phyloP scores from a whole-genome alignment of 1,140 invertebrate genomes.

The Hypothenemus hampei region DNA sequence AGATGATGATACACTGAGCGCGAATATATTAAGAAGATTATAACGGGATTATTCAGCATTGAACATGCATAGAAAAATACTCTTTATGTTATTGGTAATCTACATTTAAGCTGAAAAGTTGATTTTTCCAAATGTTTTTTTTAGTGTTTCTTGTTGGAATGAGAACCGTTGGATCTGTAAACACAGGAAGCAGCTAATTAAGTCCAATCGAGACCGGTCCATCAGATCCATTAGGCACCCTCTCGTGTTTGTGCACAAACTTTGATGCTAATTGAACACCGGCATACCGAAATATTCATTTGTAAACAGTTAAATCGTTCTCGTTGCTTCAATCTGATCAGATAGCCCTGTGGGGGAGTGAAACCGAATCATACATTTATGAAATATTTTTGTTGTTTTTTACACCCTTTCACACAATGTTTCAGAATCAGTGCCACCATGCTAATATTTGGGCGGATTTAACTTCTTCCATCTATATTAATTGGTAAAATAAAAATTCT shows the following conservation, averaged over 20 bases:
- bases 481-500: no score
- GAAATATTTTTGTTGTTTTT: slow-evolving; percentile 13
- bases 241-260: slow-evolving; percentile 45
- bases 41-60: no score
- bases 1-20: no score
- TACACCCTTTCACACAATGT: no score
- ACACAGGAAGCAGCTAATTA: slow-evolving; percentile 49
- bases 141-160: slow-evolving; percentile 8
- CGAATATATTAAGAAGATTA: no score
- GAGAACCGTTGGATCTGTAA: slow-evolving; percentile 31
- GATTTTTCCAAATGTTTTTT: slow-evolving; percentile 7
- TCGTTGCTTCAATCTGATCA: slow-evolving; percentile 11
- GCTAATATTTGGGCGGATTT: slow-evolving; percentile 8
- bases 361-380: slow-evolving; percentile 17
- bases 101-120: no score
- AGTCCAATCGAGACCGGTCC: slow-evolving; percentile 50
- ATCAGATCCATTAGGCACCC: slow-evolving; percentile 48
- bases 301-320: slow-evolving; percentile 35
- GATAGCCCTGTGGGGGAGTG: slow-evolving; percentile 14
- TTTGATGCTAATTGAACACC: slow-evolving; percentile 45
- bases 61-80: no score
- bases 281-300: slow-evolving; percentile 34
- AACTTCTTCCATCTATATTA: slow-evolving; percentile 4
- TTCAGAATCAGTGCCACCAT: not conserved
- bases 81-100: no score